phyloP scores from a whole-genome alignment of 1,140 invertebrate species.

The Schmidtea mediterranea region DNA sequence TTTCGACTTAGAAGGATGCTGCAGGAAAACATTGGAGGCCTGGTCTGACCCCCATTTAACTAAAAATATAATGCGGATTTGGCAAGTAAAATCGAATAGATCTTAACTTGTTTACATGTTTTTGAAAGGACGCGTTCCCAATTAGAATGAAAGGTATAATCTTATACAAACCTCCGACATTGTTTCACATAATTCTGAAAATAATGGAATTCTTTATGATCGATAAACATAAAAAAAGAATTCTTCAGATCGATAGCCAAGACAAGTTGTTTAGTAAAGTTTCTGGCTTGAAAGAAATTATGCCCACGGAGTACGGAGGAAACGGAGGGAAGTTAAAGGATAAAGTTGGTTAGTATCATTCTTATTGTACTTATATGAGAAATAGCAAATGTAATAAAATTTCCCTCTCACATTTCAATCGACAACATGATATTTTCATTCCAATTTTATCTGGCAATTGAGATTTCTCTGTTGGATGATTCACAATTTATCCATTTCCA shows the following conservation, averaged over 20 bases:
- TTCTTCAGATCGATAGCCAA: conserved; percentile 23
- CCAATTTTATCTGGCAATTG: no score
- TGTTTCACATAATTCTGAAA: conserved; percentile 45
- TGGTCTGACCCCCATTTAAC: no score
- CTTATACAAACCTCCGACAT: conserved; percentile 48
- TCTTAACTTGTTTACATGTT: neutral
- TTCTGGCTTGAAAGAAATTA: neutral
- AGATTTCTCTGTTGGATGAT: no score
- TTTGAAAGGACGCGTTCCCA: conserved; percentile 46
- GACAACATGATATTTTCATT: no score
- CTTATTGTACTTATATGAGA: neutral
- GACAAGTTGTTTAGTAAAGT: neutral
- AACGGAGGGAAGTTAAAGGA: neutral
- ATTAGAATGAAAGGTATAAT: conserved; percentile 57
- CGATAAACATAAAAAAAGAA: conserved; percentile 48
- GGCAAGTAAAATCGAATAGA: no score
- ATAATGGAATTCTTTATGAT: conserved; percentile 45
- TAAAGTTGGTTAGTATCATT: neutral
- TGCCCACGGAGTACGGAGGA: neutral
- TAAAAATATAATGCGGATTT: no score
- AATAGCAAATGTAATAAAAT: no score
- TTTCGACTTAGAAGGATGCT: no score
- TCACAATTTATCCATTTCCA: no score
- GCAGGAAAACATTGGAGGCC: no score
- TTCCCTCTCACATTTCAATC: no score